Evolutionary conservation across 92 coral and sea anemone genomes (phyloP), one percentile per base, ranked within the genome.

Genomic region (Epizoanthus illoricatus): DNA sequence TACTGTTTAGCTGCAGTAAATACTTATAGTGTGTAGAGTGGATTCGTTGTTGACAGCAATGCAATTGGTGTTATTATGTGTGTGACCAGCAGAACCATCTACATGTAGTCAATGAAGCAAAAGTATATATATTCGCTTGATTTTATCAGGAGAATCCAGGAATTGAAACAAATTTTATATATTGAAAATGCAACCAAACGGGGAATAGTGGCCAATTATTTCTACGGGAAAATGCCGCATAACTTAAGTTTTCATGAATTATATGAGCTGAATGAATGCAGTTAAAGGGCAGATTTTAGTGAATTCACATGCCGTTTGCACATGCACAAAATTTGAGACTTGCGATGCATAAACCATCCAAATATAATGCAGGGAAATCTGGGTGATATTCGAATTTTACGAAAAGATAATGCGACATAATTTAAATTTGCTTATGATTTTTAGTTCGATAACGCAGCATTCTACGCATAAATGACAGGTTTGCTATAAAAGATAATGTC

Each of bases 401-500:
- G n/a, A 68, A 68, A 68, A 68, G 73, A 68, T 8, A 68, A 68
- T 68, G 73, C 16, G 73, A 68, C 73, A 41, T 68, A 65, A 65
- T 23, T 65, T 42, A 42, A 42, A 42, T 65, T 66, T 41, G 71
- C 71, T 23, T 42, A 66, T 66, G 71, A 66, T 66, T 66, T 66
- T 66, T 41, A 66, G 71, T 66, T 23, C 71, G 45, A 20, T 66
- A 66, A 66, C 71, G 71, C 71, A 66, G 15, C 36, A 66, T 66
- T 24, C 3, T 42, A 42, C 45, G 45, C 45, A 42, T 42, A 42
- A 42, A 42, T 42, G 45, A 42, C 45, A 5, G 45, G 45, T 42
- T 42, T 42, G 45, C 45, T 24, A 66, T 39, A 41, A 41, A 66
- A 66, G 71, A 66, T 66, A 66, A 66, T 66, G 71, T 66, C 71